Evolutionary conservation across 2,888 invertebrate genomes (phyloP).

Genomic region (Psococerastis gibbosa): DNA sequence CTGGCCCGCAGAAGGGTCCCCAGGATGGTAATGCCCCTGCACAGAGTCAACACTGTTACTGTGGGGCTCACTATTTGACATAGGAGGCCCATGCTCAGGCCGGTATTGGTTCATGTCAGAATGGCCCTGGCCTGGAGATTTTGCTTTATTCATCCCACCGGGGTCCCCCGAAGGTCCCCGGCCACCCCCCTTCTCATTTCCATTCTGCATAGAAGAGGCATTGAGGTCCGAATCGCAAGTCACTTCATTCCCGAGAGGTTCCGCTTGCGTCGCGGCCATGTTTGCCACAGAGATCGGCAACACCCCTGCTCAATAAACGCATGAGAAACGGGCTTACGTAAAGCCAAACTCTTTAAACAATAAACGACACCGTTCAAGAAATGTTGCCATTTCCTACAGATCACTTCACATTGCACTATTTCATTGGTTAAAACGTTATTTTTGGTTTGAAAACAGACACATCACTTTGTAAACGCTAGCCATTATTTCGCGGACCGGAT

Average conservation of each 20-base stretch:
- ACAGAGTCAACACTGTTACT: background rate
- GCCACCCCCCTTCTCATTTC: slow-evolving; percentile 51
- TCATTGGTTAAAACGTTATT: background rate
- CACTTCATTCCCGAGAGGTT: slow-evolving; percentile 59
- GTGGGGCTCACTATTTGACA: slow-evolving; percentile 11
- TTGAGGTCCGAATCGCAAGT: slow-evolving; percentile 46
- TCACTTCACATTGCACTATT: slow-evolving; percentile 15
- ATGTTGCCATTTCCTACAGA: slow-evolving; percentile 21
- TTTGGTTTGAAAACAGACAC: slow-evolving; percentile 7
- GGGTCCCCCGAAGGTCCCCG: slow-evolving; percentile 29
- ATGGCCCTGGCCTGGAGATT: slow-evolving; percentile 35
- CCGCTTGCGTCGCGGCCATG: slow-evolving; percentile 74
- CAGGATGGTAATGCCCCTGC: slow-evolving; percentile 7
- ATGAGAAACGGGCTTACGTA: slow-evolving; percentile 24
- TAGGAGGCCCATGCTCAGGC: slow-evolving; percentile 15
- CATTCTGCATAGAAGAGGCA: slow-evolving; percentile 49
- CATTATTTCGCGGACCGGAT: slow-evolving; percentile 10
- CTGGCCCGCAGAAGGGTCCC: slow-evolving; percentile 6
- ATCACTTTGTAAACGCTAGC: slow-evolving; percentile 10
- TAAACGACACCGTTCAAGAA: slow-evolving; percentile 17
- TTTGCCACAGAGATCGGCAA: slow-evolving; percentile 37
- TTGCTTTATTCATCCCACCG: slow-evolving; percentile 24
- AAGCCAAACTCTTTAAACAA: slow-evolving; percentile 21
- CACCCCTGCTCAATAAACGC: slow-evolving; percentile 39
- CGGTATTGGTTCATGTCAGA: slow-evolving; percentile 51